These are phyloP conservation scores for Mesitornis unicolor DNA, from an alignment of 2,113 vertebrate genomes.

Conservation along the genomic window DNA sequence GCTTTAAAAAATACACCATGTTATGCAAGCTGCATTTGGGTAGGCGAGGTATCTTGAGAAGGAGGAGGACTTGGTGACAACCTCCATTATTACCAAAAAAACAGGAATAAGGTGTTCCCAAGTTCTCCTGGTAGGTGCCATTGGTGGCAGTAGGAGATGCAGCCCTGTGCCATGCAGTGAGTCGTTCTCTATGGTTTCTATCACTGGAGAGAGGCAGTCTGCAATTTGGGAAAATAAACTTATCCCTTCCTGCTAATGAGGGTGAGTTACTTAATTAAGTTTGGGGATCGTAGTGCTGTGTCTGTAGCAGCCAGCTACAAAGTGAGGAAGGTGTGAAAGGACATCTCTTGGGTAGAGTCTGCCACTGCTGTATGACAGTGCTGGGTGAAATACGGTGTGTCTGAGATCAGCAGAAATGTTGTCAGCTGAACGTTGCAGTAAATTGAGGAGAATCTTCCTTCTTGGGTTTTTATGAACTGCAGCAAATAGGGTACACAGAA, in stretches of 20 bases:
- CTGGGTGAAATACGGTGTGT: not conserved
- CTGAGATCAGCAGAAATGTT: not conserved
- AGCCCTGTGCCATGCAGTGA: not conserved
- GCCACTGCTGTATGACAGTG: not conserved
- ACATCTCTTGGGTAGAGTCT: not conserved
- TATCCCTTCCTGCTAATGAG: not conserved
- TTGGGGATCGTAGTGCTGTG: not conserved
- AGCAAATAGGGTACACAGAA: conserved; percentile 1
- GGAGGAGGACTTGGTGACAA: not conserved
- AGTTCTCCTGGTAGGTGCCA: not conserved
- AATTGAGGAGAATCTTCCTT: not conserved
- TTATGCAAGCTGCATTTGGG: not conserved
- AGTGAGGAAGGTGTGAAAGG: not conserved
- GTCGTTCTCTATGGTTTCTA: not conserved
- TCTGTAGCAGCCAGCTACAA: not conserved
- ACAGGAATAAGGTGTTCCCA: not conserved
- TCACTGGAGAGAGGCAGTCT: not conserved
- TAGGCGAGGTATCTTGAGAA: not conserved
- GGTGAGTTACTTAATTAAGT: not conserved
- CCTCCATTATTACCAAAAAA: not conserved
- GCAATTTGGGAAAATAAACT: not conserved
- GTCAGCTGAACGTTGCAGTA: not conserved
- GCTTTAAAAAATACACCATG: not conserved
- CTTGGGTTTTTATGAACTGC: not conserved
- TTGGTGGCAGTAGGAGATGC: not conserved